Evolutionary conservation across 2,797 vertebrate species (phyloP), one percentile per base, ranked within the genome.

Genomic region (Euphonia xanthogaster): DNA sequence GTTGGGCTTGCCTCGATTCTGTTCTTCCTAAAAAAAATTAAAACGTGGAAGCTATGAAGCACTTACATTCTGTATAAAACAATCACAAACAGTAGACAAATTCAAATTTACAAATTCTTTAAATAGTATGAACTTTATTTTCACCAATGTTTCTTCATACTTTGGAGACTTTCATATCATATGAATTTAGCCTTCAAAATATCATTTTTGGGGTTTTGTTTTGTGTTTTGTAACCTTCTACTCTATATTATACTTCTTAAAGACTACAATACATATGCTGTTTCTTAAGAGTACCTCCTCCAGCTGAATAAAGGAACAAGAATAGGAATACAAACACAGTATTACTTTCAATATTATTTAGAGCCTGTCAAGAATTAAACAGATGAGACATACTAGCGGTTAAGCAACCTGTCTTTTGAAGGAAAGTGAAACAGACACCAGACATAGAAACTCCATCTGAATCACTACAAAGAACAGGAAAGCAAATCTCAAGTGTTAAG

Each of bases 1-100:
- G 97, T 99, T 99, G 92, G 99, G 99, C 93, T 99, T 99, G 94
- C 99, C 99, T 98, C 99, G 97, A 97, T 99, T 99, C 98, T 99
- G 99, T 95, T 99, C 99, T 97, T 99, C 99, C 99, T 99, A 97
- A 79, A 97, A 96, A 96, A 95, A 63, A 79, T 18, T 2, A 51
- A 81, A 88, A 75, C 24, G 94, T 3, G 6, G 53, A 92, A 66
- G 27, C 30, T 50, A 44, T 85, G 66, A 94, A 75, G 14, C 27
- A 63, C 19, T 51, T 84, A 68, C 3, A 35, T 33, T 72, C 35
- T 27, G 3, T 31, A 66, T 8, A 51, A 62, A 57, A 14, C 17
- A 50, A 80, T 40, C 28, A 91, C 14, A 31, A 66, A 51, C 25
- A 67, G 25, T 0, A 83, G 20, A 77, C 6, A 74, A 85, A 67